Percentiles rank a stretch among this genome's conserved stretches.
Conservation (phyloP, 23 tunicate genomes). For the Ciona savignyi region DNA sequence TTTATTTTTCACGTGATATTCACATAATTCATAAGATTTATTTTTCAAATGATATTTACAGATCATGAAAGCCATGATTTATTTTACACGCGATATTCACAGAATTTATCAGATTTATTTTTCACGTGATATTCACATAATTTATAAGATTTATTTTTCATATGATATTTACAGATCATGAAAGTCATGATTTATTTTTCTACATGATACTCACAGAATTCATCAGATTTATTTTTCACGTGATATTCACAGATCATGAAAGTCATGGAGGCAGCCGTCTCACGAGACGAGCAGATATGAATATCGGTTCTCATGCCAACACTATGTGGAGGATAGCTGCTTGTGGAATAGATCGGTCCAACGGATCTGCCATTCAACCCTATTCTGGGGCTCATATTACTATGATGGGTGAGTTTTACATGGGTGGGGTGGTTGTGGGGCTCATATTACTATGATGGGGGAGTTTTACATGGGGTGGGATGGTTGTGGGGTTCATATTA, state of each 20-base stretch:
- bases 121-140: no score
- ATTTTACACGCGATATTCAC: no score
- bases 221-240: no score
- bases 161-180: constrained; percentile 18
- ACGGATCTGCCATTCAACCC: constrained; percentile 32
- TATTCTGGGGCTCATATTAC: constrained; percentile 56
- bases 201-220: no score
- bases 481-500: no score
- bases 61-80: neutral
- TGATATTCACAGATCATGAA: constrained; percentile 63
- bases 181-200: no score
- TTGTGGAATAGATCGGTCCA: constrained; percentile 35
- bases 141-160: neutral
- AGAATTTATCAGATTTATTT: no score
- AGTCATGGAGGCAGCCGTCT: constrained; percentile 83
- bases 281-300: constrained; percentile 70
- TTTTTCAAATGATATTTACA: no score
- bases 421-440: no score
- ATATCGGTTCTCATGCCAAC: constrained; percentile 73
- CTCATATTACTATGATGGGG: no score
- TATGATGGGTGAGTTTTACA: constrained; percentile 95
- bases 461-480: neutral
- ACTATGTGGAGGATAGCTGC: constrained; percentile 79
- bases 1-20: no score
- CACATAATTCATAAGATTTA: no score